A percentile compares a stretch with the other conserved stretches of the same genome.
Conservation (phyloP, 2,888 invertebrate genomes). For the Lacanobia oleracea region DNA sequence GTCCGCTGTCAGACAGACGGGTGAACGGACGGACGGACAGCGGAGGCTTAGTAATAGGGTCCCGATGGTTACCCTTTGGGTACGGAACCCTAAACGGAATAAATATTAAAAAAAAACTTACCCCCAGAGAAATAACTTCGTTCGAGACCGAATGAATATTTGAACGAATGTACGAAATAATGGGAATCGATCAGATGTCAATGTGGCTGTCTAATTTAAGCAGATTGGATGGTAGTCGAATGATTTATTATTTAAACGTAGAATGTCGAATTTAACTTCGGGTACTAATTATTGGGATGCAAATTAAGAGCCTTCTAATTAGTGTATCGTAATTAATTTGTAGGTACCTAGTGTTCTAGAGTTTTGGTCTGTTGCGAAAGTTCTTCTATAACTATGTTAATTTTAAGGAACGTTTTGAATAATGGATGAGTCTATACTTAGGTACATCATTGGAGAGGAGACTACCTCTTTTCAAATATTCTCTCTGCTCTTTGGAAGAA, state of each 20-base stretch:
- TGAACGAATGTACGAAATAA: conserved; percentile 54
- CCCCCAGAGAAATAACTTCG: conserved; percentile 58
- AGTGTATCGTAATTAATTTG: conserved; percentile 25
- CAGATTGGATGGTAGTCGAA: conserved; percentile 45
- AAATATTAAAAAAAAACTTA: conserved; percentile 44
- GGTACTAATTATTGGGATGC: conserved; percentile 32
- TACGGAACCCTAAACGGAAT: conserved; percentile 8
- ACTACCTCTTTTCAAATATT: too few species aligned
- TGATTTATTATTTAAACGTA: conserved; percentile 55
- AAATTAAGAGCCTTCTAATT: conserved; percentile 31
- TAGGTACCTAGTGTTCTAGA: not conserved
- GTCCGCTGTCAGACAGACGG: too few species aligned
- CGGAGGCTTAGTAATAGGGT: too few species aligned
- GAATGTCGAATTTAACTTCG: conserved; percentile 12
- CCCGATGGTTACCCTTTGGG: too few species aligned
- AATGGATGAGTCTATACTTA: not conserved
- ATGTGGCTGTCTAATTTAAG: conserved; percentile 52
- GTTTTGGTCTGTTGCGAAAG: conserved; percentile 8
- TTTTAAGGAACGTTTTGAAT: not conserved
- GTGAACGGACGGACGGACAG: too few species aligned
- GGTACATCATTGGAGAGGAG: too few species aligned
- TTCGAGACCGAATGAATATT: conserved; percentile 55
- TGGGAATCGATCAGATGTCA: conserved; percentile 55
- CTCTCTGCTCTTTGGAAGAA: too few species aligned
- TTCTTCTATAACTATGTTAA: not conserved